Evolutionary conservation across 1,140 invertebrate species (phyloP), one percentile per base, ranked within the genome.

Genomic region (Cotesia chilonis): DNA sequence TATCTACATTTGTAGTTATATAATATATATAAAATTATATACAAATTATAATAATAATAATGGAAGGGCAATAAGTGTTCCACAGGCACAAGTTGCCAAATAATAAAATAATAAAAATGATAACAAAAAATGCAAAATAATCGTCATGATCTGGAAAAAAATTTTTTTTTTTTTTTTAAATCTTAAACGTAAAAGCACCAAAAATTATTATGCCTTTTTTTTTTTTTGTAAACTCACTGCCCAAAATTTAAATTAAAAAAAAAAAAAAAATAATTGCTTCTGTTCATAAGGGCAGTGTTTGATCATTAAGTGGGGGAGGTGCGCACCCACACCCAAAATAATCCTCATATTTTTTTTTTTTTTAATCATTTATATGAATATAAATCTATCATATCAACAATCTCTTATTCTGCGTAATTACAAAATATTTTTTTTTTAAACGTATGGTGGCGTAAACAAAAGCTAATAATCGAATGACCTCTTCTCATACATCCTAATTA

Each of bases 81-180:
- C 85, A 87, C 85, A 85, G 85, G 85, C 85, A 86, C 85, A 86
- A 87, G 84, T 85, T 85, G 84, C 82, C 83, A 83, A 82, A 73
- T 80, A 70, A 78, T 77, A 73, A 74, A 70, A 74, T 75, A 63
- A 76, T 63, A 72, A 75, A 71, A 64, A 59, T 73, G 66, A 72
- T 60, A 60, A 65, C 63, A 66, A 67, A 79, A 78, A 81, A 79
- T 80, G 78, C 75, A 81, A 80, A 77, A 47, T 47, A 76, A 74
- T 77, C 57, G 74, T 69, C 70, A 74, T 76, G 59, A 75, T 74
- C 70, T 75, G 80, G 73, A 73, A 78, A 79, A 79, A 76, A 47
- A 52, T 64, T 38, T 12, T 64, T 3, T 67, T 12, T 64, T 3
- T 67, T 61, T 47, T 47, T 41, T 60, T 17, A 70, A 64, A 68